Evolutionary conservation across 2,113 vertebrate species (phyloP).

Genomic region (Tylochromis polylepis): DNA sequence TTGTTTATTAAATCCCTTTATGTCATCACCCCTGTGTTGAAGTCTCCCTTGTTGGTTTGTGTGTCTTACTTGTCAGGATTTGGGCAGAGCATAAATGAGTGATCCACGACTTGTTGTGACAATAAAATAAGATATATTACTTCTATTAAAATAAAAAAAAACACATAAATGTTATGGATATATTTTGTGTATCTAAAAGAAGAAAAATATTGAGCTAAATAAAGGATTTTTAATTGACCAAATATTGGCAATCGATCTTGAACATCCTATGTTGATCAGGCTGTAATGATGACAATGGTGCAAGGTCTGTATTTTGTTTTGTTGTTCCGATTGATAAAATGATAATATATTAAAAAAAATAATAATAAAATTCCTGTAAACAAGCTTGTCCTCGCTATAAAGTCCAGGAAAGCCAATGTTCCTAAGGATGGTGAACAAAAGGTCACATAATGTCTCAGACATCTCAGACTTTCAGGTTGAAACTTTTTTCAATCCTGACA

Average conservation of each 20-base stretch:
- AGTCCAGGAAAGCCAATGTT: neutral
- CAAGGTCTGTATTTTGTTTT: neutral
- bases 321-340: neutral
- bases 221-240: neutral
- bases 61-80: no score
- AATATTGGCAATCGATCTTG: rapidly evolving
- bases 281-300: neutral
- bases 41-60: no score
- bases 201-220: neutral
- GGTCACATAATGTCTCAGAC: neutral
- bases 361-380: neutral
- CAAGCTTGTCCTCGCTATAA: neutral
- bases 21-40: no score
- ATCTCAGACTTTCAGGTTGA: neutral
- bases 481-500: neutral
- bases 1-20: no score
- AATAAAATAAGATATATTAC: neutral
- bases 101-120: neutral
- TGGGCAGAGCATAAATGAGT: neutral
- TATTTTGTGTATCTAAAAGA: neutral
- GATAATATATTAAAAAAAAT: no score
- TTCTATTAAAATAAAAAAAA: neutral
- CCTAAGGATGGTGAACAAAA: neutral
- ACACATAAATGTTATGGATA: no score
- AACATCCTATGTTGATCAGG: neutral